Evolutionary conservation across 2,797 vertebrate species (phyloP), one percentile per base, ranked within the genome.

Genomic region (Anisognathus igniventris): DNA sequence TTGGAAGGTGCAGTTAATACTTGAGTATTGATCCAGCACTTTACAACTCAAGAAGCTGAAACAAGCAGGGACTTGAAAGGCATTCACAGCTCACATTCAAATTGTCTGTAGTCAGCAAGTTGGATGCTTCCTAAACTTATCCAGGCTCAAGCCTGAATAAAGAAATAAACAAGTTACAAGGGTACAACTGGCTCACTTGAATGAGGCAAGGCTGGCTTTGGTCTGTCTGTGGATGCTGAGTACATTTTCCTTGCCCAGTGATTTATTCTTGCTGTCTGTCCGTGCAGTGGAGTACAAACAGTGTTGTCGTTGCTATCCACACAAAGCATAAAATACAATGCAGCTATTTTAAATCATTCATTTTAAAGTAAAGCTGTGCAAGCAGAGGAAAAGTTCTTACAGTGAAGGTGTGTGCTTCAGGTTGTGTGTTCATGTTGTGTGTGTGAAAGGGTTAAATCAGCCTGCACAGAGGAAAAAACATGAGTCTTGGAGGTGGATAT

Each of bases 381-480:
- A 80, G n/a, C 58, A 72, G 53, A 58, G 68, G 18, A 42, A 2
- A 47, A 50, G 65, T 81, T 90, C 44, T 65, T 61, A 14, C 7
- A 25, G 3, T 4, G 42, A 31, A 50, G 19, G 18, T 35, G 62
- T 73, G 51, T 1, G 1, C 57, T 82, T 50, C 10, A 2, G 66
- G 3, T 78, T 23, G 2, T 19, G 33, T 57, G 56, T 89, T 61
- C 45, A 2, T 9, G 1, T 53, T 33, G 40, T 6, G 1, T 11
- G 2, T 5, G 0, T 33, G 77, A 94, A 97, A 51, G 92, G 83
- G 94, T 96, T 96, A 96, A 94, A 83, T 81, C 67, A 67, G 62
- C 37, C 47, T 4, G 4, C 22, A 2, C 15, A n/a, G 82, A 64
- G 56, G 22, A 68, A 74, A 83, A 91, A 39, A 14, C 39, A 73